phyloP scores from a whole-genome alignment of 2,888 invertebrate genomes.

The Meliscaeva auricollis region DNA sequence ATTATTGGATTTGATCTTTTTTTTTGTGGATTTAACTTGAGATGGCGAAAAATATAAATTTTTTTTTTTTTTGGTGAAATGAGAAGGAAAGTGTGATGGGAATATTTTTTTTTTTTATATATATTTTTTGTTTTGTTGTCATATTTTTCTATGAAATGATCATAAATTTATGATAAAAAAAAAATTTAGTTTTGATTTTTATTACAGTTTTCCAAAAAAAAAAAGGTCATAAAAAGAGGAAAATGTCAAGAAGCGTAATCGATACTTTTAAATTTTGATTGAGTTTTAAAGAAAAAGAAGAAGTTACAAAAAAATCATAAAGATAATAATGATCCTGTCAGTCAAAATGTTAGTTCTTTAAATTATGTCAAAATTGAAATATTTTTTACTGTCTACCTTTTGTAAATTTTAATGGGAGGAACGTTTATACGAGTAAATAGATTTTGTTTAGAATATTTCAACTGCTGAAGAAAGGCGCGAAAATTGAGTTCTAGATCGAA shows the following conservation, averaged over 20 bases:
- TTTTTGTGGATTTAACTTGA: too few relatives aligned
- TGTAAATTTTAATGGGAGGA: neutral
- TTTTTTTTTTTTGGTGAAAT: slow-evolving; percentile 4
- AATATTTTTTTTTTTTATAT: slow-evolving; percentile 36
- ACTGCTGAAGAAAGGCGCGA: too few relatives aligned
- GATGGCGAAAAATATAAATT: slow-evolving; percentile 8
- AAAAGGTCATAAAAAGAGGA: slow-evolving; percentile 27
- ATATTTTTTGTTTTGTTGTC: slow-evolving; percentile 20
- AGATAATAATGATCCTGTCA: slow-evolving; percentile 29
- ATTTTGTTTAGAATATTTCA: neutral
- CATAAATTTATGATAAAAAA: slow-evolving; percentile 35
- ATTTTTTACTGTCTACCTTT: neutral
- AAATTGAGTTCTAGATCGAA: too few relatives aligned
- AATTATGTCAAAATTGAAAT: slow-evolving; percentile 3
- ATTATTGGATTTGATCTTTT: slow-evolving; percentile 51
- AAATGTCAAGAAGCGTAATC: slow-evolving; percentile 31
- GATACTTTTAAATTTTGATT: slow-evolving; percentile 28
- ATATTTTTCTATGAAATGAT: slow-evolving; percentile 21
- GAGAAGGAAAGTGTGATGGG: slow-evolving; percentile 23
- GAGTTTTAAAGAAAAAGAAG: neutral
- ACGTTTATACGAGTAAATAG: neutral
- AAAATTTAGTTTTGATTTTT: neutral
- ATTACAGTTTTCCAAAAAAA: neutral
- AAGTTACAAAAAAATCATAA: neutral
- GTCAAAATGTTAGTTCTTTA: neutral